A percentile compares a stretch with the other conserved stretches of the same genome.
These are phyloP conservation scores for Ciconia maguari DNA, from an alignment of 2,113 vertebrate genomes.

Conservation along the genomic window DNA sequence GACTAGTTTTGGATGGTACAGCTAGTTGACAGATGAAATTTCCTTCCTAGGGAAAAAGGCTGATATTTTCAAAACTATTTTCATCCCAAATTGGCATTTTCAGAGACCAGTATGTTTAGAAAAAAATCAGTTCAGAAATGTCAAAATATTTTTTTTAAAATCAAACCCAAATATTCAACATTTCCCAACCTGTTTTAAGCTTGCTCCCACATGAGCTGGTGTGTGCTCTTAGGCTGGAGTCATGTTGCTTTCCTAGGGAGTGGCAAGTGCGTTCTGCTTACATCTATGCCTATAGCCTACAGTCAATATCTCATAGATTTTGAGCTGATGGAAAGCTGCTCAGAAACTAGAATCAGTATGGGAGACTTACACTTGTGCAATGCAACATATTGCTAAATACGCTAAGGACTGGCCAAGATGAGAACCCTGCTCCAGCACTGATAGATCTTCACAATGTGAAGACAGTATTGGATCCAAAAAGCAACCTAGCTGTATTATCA, in stretches of 20 bases:
- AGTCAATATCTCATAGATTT: not conserved
- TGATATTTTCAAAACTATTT: constrained; percentile 60
- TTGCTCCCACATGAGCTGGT: not conserved
- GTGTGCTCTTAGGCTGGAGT: not conserved
- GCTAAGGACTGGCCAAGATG: not conserved
- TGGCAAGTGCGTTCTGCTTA: not conserved
- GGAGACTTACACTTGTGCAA: not conserved
- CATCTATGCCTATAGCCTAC: not conserved
- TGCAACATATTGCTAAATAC: not conserved
- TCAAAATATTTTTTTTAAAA: constrained; percentile 38
- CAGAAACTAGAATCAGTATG: not conserved
- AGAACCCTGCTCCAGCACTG: not conserved
- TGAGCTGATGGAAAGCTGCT: not conserved
- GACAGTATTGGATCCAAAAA: not conserved
- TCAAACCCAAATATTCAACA: constrained; percentile 1
- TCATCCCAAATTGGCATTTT: constrained; percentile 43
- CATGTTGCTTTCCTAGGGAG: not conserved
- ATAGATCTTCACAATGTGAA: not conserved
- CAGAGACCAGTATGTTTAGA: constrained; percentile 18
- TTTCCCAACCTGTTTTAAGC: not conserved
- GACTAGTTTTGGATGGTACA: constrained; percentile 57
- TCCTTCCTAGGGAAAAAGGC: constrained; percentile 37
- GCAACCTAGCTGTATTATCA: not conserved
- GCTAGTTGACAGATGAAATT: constrained; percentile 41
- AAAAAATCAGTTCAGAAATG: constrained; percentile 42